Conservation (phyloP, 2,797 vertebrate genomes). For the Limosa lapponica region DNA sequence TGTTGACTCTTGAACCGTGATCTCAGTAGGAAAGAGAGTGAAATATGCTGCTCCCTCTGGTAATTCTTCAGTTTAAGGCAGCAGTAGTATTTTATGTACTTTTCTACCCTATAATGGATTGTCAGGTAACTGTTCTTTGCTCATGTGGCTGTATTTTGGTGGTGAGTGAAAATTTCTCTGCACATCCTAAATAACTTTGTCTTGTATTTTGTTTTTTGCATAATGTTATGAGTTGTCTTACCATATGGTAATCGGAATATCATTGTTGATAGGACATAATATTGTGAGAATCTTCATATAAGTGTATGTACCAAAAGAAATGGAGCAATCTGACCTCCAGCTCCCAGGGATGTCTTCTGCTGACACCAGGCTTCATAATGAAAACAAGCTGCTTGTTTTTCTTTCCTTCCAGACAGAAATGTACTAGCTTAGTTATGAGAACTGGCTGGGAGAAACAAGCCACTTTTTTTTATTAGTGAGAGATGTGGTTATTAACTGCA, state of each 20-base stretch:
- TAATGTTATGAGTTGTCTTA: not conserved
- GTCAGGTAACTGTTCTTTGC: not conserved
- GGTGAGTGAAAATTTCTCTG: not conserved
- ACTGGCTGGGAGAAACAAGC: not conserved
- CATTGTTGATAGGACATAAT: not conserved
- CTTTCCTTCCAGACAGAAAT: not conserved
- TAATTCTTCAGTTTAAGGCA: not conserved
- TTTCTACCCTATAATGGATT: rapidly evolving
- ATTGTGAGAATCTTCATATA: not conserved
- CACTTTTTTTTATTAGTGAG: not conserved
- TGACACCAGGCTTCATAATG: not conserved
- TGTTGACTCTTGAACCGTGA: not conserved
- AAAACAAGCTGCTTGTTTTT: not conserved
- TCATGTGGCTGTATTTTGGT: not conserved
- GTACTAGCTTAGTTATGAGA: not conserved
- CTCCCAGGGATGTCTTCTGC: not conserved
- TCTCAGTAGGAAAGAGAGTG: not conserved
- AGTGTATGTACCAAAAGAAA: not conserved
- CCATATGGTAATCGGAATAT: rapidly evolving
- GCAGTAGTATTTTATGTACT: not conserved
- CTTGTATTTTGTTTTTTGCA: rapidly evolving
- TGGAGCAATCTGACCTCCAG: not conserved
- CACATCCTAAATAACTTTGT: not conserved
- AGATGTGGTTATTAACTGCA: not conserved
- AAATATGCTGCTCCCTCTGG: not conserved